Base-by-base conservation (phyloP, 2,797 vertebrate genomes). In the Coracias cyanogaster region DNA sequence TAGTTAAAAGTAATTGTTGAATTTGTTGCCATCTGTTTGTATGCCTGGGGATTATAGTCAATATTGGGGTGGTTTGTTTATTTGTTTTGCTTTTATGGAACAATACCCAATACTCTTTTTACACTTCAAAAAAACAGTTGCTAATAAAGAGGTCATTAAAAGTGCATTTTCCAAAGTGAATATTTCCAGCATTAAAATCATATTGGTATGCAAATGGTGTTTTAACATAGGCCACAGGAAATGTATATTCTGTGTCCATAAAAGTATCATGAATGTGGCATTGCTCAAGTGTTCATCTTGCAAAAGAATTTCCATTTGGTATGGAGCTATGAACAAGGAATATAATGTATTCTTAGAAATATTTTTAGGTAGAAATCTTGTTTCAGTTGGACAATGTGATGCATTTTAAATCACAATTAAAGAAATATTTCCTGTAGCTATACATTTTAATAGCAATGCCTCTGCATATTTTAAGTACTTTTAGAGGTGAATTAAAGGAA, bases 1-100 rank as follows among this genome's bases (percentile, higher is more conserved):
- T 48, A 60, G 64, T 95, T 96, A 94, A 95, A 92, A 96, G 93
- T 95, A 93, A 93, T 95, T 95, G 72, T 89, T 82, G 91, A 94
- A 93, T 95, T 65, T 96, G 70, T 94, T 94, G 65, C 46, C 92
- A 62, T 91, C 78, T 60, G 39, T 94, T 94, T 86, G 78, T 61
- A 86, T 96, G 70, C 69, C 60, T 93, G 80, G 17, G 26, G 72
- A 88, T 54, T 39, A n/a, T 52, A 61, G 57, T 49, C 45, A 57
- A 0, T 86, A 82, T 65, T 67, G 49, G 41, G 19, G 37, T 86
- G 33, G 17, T 70, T 91, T 87, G n/a, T 87, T 89, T 92, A 46
- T 94, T 92, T 86, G 33, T 88, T 61, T 93, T 97, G 81, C 86
- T 69, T 90, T 84, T 82, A 82, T 52, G 69, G 80, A 90, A 83